Evolutionary conservation across 2,113 vertebrate species (phyloP).

Genomic region (Mastomys coucha): DNA sequence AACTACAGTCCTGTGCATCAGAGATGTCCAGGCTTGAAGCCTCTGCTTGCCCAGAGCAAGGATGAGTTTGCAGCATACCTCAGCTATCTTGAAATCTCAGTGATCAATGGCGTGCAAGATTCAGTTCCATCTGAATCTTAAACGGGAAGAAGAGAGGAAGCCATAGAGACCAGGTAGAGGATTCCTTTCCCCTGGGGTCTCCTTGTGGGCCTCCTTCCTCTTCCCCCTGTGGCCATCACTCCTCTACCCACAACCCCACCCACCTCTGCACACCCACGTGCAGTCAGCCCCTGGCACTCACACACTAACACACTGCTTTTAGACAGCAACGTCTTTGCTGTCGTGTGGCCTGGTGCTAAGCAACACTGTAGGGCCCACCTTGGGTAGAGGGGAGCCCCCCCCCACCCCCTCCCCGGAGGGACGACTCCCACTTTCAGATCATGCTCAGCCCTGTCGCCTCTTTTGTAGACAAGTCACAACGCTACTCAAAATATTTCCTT

Average conservation of each 20-base stretch:
- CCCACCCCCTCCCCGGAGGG: background rate
- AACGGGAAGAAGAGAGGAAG: background rate
- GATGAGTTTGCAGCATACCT: background rate
- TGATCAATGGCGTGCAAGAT: accelerated
- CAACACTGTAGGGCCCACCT: accelerated
- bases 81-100: background rate
- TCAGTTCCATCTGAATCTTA: background rate
- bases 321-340: accelerated
- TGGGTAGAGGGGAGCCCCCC: background rate
- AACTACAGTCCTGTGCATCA: background rate
- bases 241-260: no score
- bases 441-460: background rate
- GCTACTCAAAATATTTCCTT: slow-evolving; percentile 81
- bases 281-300: background rate
- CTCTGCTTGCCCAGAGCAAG: accelerated
- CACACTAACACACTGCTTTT: accelerated
- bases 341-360: background rate
- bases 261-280: no score
- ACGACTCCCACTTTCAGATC: slow-evolving; percentile 51
- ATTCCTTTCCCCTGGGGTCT: background rate
- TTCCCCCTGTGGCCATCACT: background rate
- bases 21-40: background rate
- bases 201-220: background rate
- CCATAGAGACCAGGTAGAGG: accelerated
- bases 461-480: slow-evolving; percentile 72